These are phyloP conservation scores for Cephus pulcher DNA, from an alignment of 2,888 invertebrate species.

Conservation along the genomic window DNA sequence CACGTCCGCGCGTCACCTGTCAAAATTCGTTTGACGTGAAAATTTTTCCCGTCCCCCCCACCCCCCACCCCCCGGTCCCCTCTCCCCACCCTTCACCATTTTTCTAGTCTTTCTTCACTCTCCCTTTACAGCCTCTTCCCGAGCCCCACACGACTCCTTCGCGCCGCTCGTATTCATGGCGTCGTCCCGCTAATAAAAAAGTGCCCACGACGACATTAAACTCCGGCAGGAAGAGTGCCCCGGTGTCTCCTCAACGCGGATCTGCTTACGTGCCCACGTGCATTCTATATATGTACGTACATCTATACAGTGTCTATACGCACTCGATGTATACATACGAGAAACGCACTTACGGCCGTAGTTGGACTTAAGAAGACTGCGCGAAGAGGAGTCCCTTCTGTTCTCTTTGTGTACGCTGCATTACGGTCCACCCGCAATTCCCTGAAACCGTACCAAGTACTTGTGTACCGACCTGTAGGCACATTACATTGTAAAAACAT, in stretches of 20 bases:
- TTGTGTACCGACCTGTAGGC: conserved; percentile 24
- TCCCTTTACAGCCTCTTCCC: too few relatives aligned
- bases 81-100: conserved; percentile 25
- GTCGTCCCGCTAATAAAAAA: conserved; percentile 56
- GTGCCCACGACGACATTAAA: conserved; percentile 55
- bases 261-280: background rate
- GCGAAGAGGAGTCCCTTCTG: too few relatives aligned
- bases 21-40: too few relatives aligned
- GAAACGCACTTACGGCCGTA: conserved; percentile 11
- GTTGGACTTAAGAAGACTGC: background rate
- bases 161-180: conserved; percentile 48
- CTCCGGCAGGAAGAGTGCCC: conserved; percentile 21
- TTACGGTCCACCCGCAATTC: background rate
- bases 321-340: background rate
- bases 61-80: background rate
- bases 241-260: background rate
- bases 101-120: too few relatives aligned
- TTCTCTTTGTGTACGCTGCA: too few relatives aligned
- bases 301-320: background rate
- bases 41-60: background rate
- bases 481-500: conserved; percentile 39
- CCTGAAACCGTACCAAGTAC: background rate
- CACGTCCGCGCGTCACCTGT: too few relatives aligned
- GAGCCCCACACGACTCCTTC: too few relatives aligned
- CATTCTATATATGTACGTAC: too few relatives aligned